phyloP scores from a whole-genome alignment of 1,140 invertebrate genomes.

The Drosophila littoralis region DNA sequence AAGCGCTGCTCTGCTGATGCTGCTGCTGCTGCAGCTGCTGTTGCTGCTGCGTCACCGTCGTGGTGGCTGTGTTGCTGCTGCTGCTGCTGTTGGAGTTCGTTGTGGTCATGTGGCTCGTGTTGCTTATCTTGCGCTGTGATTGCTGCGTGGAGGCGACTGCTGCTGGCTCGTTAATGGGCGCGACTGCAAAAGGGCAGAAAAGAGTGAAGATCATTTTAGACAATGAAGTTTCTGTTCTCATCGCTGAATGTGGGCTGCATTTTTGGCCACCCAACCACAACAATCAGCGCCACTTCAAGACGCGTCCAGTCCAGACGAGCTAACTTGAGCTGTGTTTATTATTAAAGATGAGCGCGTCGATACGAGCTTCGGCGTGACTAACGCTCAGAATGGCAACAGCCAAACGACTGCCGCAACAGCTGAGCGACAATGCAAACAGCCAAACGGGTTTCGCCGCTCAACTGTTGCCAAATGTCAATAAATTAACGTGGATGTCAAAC shows the following conservation, averaged over 20 bases:
- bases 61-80: conserved; percentile 59
- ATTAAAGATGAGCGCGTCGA: conserved; percentile 65
- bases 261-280: conserved; percentile 53
- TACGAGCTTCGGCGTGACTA: conserved; percentile 55
- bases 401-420: conserved; percentile 53
- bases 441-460: conserved; percentile 64
- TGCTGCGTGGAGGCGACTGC: conserved; percentile 45
- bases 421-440: conserved; percentile 54
- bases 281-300: conserved; percentile 32
- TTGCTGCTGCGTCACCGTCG: conserved; percentile 56
- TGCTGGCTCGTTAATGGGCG: conserved; percentile 73
- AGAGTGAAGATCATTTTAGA: conserved; percentile 38
- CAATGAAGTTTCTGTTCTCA: conserved; percentile 29
- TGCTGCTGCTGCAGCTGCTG: conserved; percentile 46
- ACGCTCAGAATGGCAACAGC: conserved; percentile 38
- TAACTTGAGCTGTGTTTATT: conserved; percentile 32
- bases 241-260: conserved; percentile 33
- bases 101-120: conserved; percentile 58
- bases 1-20: conserved; percentile 47
- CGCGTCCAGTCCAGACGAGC: conserved; percentile 4
- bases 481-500: conserved; percentile 68
- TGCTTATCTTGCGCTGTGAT: conserved; percentile 58
- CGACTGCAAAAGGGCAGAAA: conserved; percentile 69
- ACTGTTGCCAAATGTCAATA: conserved; percentile 79
- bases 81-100: conserved; percentile 55